Conservation (phyloP, 2,113 vertebrate species). For the Tilapia sparmanii region DNA sequence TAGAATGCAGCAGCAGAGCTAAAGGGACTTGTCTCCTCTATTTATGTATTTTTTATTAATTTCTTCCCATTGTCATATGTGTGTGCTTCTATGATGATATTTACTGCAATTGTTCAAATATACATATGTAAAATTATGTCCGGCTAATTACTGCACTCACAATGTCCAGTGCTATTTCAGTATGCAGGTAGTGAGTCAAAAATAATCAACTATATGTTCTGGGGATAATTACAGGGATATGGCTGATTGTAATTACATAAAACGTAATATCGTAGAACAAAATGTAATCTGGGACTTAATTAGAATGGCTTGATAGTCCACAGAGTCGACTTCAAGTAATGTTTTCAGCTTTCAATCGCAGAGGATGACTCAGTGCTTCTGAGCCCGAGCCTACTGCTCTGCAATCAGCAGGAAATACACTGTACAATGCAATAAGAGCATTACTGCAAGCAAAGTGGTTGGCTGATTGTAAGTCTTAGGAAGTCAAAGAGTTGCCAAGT, state of each 20-base stretch:
- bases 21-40: background rate
- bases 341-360: background rate
- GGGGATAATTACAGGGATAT: background rate
- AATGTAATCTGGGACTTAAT: background rate
- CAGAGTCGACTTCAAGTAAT: background rate
- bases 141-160: background rate
- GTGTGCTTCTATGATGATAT: background rate
- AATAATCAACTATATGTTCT: background rate
- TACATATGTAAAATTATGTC: background rate
- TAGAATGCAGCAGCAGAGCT: background rate
- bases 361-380: background rate
- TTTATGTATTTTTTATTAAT: background rate
- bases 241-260: background rate
- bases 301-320: background rate
- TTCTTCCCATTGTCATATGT: too few species aligned
- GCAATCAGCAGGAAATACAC: conserved; percentile 37
- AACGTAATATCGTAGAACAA: background rate
- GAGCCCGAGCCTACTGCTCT: background rate
- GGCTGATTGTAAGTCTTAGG: background rate
- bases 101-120: background rate
- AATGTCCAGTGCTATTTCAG: background rate
- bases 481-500: conserved; percentile 2
- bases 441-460: conserved; percentile 6
- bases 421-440: conserved; percentile 27
- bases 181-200: background rate